phyloP scores from a whole-genome alignment of 2,888 invertebrate species.

The Heteropelma amictum region DNA sequence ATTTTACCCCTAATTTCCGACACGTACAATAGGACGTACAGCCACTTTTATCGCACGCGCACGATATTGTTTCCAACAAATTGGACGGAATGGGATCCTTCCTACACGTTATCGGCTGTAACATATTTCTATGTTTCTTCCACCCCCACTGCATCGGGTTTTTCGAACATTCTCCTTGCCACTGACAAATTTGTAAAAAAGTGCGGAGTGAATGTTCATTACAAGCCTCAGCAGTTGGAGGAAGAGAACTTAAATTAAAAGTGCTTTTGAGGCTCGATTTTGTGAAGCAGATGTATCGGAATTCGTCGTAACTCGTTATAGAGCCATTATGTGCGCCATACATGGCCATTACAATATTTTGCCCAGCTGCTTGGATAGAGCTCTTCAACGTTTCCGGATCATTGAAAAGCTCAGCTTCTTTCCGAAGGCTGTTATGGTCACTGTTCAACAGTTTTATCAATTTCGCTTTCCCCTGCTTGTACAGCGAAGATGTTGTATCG shows the following conservation, averaged over 20 bases:
- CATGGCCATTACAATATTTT: neutral
- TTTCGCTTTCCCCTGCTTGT: constrained; percentile 11
- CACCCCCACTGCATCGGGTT: constrained; percentile 19
- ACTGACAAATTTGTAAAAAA: constrained; percentile 12
- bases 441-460: constrained; percentile 2
- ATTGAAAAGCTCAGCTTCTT: constrained; percentile 1
- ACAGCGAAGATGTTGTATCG: constrained; percentile 17
- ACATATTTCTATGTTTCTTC: constrained; percentile 13
- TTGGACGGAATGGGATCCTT: constrained; percentile 12
- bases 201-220: constrained; percentile 21
- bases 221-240: constrained; percentile 14
- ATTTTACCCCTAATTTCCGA: neutral
- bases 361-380: constrained; percentile 11
- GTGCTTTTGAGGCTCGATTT: constrained; percentile 9
- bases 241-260: constrained; percentile 15
- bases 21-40: constrained; percentile 11
- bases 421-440: neutral
- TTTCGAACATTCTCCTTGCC: constrained; percentile 13
- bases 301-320: neutral
- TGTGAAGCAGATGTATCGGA: constrained; percentile 6
- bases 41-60: constrained; percentile 2
- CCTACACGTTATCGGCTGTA: constrained; percentile 1
- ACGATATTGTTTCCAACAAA: neutral
- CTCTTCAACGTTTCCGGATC: neutral
- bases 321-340: neutral